Evolutionary conservation across 1,140 invertebrate genomes (phyloP), one percentile per base, ranked within the genome.

Genomic region (Microplitis demolitor): DNA sequence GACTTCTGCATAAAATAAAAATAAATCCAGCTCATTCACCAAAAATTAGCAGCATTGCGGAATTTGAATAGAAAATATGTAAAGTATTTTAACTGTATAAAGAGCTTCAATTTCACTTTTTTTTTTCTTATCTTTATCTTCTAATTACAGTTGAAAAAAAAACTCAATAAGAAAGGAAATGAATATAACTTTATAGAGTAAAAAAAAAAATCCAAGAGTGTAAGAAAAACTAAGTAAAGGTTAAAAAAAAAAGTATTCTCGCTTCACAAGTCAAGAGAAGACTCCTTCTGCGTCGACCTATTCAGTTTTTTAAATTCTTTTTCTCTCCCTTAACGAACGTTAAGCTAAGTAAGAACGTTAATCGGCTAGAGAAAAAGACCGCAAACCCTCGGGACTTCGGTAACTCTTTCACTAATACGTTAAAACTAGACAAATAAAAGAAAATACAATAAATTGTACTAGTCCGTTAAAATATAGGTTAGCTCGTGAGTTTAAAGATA

Each of bases 281-380:
- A 24, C 24, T 16, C 16, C 56, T 58, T 24, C 16, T 16, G 16
- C 56, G 24, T 31, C 39, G 35, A n/a, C n/a, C 31, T 45, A 50
- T 66, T 74, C 76, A 16, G 5, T 33, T 33, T 24, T 68, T 51
- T 50, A 45, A 63, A 35, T 24, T 66, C 53, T 72, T 37, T 50
- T 34, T 64, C 58, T 68, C 63, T 73, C 76, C 77, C 76, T 78
- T 81, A 83, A 80, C 79, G 77, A 81, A 81, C 79, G 75, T 80
- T 81, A 79, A 82, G 78, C 78, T 79, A 79, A 83, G 79, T 81
- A 81, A 81, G 79, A 78, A 74, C 80, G 77, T 79, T 78, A 77
- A 78, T 75, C 77, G 58, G 74, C 76, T 79, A 75, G 73, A 76
- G 73, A 71, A 71, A 63, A 54, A 71, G 76, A 76, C 70, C 71